phyloP scores from a whole-genome alignment of 1,140 invertebrate species.

The Drosophila arizonae region DNA sequence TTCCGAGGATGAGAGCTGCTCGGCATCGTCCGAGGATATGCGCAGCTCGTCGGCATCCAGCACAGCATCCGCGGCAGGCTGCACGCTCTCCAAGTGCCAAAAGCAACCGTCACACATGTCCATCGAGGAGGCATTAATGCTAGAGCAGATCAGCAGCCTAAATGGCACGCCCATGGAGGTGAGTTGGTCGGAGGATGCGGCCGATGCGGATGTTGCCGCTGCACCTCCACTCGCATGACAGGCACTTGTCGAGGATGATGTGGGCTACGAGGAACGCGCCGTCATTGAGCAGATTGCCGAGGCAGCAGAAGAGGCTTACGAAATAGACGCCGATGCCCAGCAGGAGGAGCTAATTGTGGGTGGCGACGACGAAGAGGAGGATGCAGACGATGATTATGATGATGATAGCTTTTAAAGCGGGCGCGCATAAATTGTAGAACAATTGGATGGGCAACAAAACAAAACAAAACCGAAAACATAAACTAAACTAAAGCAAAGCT shows the following conservation, averaged over 20 bases:
- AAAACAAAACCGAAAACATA: constrained; percentile 5
- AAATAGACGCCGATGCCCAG: constrained; percentile 47
- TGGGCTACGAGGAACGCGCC: constrained; percentile 57
- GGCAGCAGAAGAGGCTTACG: constrained; percentile 73
- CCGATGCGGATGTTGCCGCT: constrained; percentile 58
- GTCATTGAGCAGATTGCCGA: constrained; percentile 66
- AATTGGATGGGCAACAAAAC: constrained; percentile 41
- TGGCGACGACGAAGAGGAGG: constrained; percentile 35
- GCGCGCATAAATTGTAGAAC: constrained; percentile 56
- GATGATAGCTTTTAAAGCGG: constrained; percentile 76
- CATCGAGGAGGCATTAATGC: constrained; percentile 73
- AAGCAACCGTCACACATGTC: constrained; percentile 74
- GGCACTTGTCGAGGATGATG: constrained; percentile 23
- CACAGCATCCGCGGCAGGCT: constrained; percentile 48
- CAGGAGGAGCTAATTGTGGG: constrained; percentile 55
- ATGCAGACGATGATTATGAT: constrained; percentile 29
- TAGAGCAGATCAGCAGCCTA: constrained; percentile 66
- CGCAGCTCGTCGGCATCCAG: constrained; percentile 67
- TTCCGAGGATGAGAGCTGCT: constrained; percentile 84
- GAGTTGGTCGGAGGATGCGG: constrained; percentile 83
- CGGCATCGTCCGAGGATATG: constrained; percentile 81
- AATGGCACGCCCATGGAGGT: constrained; percentile 83
- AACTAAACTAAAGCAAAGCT: constrained; percentile 54
- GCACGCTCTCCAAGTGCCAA: constrained; percentile 48
- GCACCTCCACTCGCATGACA: constrained; percentile 61